Evolutionary conservation across 1,140 invertebrate genomes (phyloP).

Genomic region (Drosophila pandora): DNA sequence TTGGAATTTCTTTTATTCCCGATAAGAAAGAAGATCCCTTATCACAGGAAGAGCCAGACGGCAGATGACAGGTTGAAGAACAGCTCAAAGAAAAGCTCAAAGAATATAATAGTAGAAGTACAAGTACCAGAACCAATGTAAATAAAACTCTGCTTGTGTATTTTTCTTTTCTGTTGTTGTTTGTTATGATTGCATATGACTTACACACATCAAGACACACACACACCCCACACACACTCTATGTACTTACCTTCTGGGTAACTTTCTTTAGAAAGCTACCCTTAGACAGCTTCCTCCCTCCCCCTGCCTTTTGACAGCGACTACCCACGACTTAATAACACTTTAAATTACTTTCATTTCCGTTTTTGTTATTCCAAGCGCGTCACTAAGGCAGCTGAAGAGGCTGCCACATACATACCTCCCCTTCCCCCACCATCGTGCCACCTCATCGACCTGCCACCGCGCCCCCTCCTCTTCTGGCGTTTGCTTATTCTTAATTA

Average conservation of each 20-base stretch:
- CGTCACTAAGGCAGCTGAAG: constrained; percentile 53
- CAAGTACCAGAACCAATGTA: constrained; percentile 3
- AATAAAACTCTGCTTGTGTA: constrained; percentile 5
- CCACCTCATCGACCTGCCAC: constrained; percentile 3
- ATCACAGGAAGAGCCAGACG: background rate
- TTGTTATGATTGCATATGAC: constrained; percentile 59
- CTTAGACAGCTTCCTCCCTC: constrained; percentile 39
- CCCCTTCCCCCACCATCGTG: background rate
- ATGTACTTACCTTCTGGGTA: background rate
- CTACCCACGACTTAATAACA: constrained; percentile 67
- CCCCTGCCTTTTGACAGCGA: constrained; percentile 12
- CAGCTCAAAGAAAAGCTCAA: constrained; percentile 5
- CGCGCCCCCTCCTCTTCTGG: constrained; percentile 12
- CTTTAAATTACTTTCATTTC: constrained; percentile 78
- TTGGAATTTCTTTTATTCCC: background rate
- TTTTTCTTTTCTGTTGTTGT: constrained; percentile 22
- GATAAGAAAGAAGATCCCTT: background rate
- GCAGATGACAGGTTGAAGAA: constrained; percentile 41
- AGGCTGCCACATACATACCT: constrained; percentile 10
- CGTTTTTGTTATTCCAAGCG: constrained; percentile 75
- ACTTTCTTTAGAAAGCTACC: constrained; percentile 49
- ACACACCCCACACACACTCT: constrained; percentile 1
- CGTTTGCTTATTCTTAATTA: constrained; percentile 76
- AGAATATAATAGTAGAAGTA: constrained; percentile 11
- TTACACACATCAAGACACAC: constrained; percentile 38